A percentile compares a stretch with the other conserved stretches of the same genome.
These are phyloP conservation scores for Megaceryle torquata DNA, from an alignment of 2,113 vertebrate genomes.

Conservation along the genomic window DNA sequence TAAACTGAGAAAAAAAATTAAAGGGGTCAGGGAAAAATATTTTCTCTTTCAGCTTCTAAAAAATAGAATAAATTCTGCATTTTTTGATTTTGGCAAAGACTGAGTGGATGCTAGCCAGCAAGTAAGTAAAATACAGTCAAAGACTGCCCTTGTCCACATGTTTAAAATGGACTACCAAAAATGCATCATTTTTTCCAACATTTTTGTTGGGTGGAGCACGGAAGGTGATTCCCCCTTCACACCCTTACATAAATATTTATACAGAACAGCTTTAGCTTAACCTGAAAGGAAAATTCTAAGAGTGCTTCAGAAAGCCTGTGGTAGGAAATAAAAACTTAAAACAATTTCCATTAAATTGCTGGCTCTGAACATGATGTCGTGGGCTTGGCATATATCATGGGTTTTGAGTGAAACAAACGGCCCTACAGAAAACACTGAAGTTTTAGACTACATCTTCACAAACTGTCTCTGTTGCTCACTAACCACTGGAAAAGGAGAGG, in stretches of 20 bases:
- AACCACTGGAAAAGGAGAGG: slow-evolving; percentile 27
- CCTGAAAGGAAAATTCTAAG: slow-evolving; percentile 57
- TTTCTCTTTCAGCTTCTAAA: neutral
- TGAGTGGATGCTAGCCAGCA: slow-evolving; percentile 21
- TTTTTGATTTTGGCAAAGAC: slow-evolving; percentile 14
- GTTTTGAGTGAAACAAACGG: slow-evolving; percentile 20
- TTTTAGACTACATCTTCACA: slow-evolving; percentile 47
- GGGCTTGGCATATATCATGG: neutral
- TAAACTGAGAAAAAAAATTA: neutral
- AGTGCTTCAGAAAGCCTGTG: slow-evolving; percentile 42
- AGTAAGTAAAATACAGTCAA: slow-evolving; percentile 38
- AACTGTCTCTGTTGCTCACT: slow-evolving; percentile 43
- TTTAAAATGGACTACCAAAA: slow-evolving; percentile 53
- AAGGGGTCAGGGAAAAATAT: neutral
- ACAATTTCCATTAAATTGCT: slow-evolving; percentile 62
- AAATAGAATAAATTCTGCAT: slow-evolving; percentile 2
- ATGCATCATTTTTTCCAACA: slow-evolving; percentile 57
- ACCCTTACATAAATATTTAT: slow-evolving; percentile 57
- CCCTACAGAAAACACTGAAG: slow-evolving; percentile 32
- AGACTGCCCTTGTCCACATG: slow-evolving; percentile 47
- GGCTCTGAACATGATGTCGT: neutral
- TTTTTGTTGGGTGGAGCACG: slow-evolving; percentile 18
- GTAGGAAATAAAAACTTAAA: slow-evolving; percentile 58
- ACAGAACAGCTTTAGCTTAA: slow-evolving; percentile 27
- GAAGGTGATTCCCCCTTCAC: slow-evolving; percentile 63